phyloP scores from a whole-genome alignment of 1,140 invertebrate species.

The Olivierus martensii region DNA sequence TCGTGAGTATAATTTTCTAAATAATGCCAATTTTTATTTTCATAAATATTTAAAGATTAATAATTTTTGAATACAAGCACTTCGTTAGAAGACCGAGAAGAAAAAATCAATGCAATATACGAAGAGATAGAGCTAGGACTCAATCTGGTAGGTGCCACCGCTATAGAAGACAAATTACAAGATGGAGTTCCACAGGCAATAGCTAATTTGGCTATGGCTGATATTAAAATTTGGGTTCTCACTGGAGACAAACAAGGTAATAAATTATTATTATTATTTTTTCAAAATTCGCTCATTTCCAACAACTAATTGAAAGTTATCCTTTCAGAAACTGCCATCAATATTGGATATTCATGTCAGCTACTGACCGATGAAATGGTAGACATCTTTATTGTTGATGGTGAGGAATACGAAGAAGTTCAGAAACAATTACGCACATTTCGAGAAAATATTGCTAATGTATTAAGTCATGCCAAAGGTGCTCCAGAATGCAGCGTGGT shows the following conservation, averaged over 20 bases:
- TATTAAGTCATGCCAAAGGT: neutral
- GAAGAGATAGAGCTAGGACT: conserved; percentile 95
- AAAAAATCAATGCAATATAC: conserved; percentile 82
- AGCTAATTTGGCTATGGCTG: conserved; percentile 81
- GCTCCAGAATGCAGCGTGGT: conserved; percentile 22
- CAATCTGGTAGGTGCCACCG: conserved; percentile 77
- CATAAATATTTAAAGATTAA: neutral
- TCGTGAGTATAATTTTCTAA: conserved; percentile 30
- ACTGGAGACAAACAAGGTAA: conserved; percentile 89
- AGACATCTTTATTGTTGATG: conserved; percentile 90
- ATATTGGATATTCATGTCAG: conserved; percentile 98
- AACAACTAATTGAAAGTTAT: neutral
- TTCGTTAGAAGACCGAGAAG: conserved; percentile 71
- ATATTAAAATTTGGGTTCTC: conserved; percentile 98
- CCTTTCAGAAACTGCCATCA: conserved; percentile 90
- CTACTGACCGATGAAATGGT: conserved; percentile 92
- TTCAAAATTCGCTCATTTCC: neutral
- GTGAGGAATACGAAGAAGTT: conserved; percentile 65
- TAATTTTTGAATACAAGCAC: conserved; percentile 25
- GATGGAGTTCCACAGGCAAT: conserved; percentile 96
- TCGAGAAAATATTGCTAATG: conserved; percentile 47
- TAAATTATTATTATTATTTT: too few species aligned
- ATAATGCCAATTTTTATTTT: neutral
- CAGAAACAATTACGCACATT: conserved; percentile 61
- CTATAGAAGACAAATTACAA: conserved; percentile 98